Evolutionary conservation across 2,888 invertebrate genomes (phyloP).

Genomic region (Eupithecia pulchellata): DNA sequence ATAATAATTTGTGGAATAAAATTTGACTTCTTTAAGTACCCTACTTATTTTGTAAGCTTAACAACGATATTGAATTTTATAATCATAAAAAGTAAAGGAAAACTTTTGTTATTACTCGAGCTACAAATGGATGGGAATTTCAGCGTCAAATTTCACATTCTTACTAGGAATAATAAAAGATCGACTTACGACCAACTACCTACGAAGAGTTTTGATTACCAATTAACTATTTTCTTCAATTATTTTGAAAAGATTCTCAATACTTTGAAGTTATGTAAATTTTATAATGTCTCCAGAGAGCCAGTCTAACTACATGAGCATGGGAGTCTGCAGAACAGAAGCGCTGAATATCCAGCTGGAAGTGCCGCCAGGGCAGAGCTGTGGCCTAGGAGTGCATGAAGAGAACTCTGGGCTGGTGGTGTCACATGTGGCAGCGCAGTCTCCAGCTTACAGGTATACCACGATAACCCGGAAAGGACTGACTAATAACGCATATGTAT

Average conservation of each 20-base stretch:
- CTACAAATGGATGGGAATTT: background rate
- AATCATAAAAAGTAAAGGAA: too few relatives aligned
- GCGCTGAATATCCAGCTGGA: conserved; percentile 77
- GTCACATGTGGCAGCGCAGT: conserved; percentile 76
- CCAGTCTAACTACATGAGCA: conserved; percentile 77
- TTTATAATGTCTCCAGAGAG: conserved; percentile 51
- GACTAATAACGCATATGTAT: too few relatives aligned
- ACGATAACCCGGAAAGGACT: background rate
- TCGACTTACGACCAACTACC: background rate
- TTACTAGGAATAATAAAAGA: too few relatives aligned
- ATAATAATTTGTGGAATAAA: too few relatives aligned
- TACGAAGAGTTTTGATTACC: too few relatives aligned
- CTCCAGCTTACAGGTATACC: conserved; percentile 77
- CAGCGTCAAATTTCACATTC: background rate
- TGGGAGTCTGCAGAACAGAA: conserved; percentile 79
- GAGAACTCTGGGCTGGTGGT: conserved; percentile 72
- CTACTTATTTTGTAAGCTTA: too few relatives aligned
- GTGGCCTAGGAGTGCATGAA: conserved; percentile 75
- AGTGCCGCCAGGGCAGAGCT: conserved; percentile 77
- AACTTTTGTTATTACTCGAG: background rate
- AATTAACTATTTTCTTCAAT: too few relatives aligned
- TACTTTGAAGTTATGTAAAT: background rate
- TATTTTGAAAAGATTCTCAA: background rate
- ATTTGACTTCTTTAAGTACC: too few relatives aligned
- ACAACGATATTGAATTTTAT: too few relatives aligned